These are phyloP conservation scores for Setophaga coronata DNA, from an alignment of 2,113 vertebrate genomes.

Conservation along the genomic window DNA sequence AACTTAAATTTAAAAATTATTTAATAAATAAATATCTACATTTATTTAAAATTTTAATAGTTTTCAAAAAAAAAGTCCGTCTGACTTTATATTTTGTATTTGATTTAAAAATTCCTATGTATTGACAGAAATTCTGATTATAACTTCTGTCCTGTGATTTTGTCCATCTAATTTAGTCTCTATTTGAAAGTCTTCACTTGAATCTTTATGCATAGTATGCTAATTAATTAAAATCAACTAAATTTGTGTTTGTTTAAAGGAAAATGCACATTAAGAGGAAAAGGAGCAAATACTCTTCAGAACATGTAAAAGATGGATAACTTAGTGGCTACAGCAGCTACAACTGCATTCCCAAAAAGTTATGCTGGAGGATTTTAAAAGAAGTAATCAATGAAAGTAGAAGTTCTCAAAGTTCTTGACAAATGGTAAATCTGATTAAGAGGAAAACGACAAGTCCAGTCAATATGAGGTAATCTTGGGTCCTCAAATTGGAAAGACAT, in stretches of 20 bases:
- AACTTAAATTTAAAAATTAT: too few relatives aligned
- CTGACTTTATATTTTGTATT: not conserved
- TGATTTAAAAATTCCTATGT: accelerated
- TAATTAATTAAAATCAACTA: not conserved
- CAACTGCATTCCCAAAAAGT: not conserved
- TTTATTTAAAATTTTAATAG: not conserved
- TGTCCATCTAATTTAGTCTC: not conserved
- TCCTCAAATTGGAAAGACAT: not conserved
- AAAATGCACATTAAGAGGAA: not conserved
- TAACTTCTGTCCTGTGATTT: not conserved
- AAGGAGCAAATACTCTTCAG: not conserved
- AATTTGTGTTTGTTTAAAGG: not conserved
- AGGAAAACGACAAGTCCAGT: not conserved
- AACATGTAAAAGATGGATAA: not conserved
- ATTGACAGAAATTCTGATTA: not conserved
- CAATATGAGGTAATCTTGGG: not conserved
- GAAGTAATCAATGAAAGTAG: not conserved
- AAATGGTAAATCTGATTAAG: not conserved
- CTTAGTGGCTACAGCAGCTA: not conserved
- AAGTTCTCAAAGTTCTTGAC: not conserved
- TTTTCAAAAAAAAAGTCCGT: not conserved
- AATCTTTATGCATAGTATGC: not conserved
- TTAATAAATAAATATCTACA: not conserved
- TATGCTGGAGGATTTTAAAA: not conserved
- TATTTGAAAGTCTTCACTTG: not conserved